These are phyloP conservation scores for Lasioglossum villosulum DNA, from an alignment of 2,888 invertebrate genomes.

Conservation along the genomic window DNA sequence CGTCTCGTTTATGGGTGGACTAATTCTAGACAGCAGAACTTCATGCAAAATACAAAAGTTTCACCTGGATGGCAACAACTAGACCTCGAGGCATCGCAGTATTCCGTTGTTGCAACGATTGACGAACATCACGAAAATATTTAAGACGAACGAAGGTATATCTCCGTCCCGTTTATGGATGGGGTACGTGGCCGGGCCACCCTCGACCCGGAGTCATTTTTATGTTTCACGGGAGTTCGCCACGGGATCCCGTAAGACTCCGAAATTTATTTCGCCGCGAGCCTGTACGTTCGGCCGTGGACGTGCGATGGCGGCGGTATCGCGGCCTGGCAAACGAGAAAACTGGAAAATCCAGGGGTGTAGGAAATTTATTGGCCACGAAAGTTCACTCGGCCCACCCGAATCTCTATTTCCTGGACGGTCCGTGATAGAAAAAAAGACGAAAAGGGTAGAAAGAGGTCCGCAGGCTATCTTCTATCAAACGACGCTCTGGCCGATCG, in stretches of 20 bases:
- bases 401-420: constrained; percentile 9
- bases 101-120: no score
- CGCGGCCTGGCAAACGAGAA: neutral
- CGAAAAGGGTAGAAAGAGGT: neutral
- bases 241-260: constrained; percentile 15
- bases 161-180: neutral
- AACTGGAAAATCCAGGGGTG: constrained; percentile 10
- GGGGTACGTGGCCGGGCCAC: neutral
- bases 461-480: neutral
- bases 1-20: no score
- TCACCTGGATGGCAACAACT: no score
- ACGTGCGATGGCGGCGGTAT: neutral
- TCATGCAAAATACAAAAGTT: no score
- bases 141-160: neutral
- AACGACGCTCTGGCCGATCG: neutral
- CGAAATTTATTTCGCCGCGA: constrained; percentile 34
- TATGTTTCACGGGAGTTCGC: constrained; percentile 12
- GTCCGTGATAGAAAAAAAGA: neutral
- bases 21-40: no score
- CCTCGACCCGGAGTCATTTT: neutral
- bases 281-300: constrained; percentile 6
- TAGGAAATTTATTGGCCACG: constrained; percentile 28
- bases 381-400: constrained; percentile 3
- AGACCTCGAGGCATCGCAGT: no score
- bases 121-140: neutral